These are phyloP conservation scores for Crypturellus undulatus DNA, from an alignment of 2,113 vertebrate genomes.

Conservation along the genomic window DNA sequence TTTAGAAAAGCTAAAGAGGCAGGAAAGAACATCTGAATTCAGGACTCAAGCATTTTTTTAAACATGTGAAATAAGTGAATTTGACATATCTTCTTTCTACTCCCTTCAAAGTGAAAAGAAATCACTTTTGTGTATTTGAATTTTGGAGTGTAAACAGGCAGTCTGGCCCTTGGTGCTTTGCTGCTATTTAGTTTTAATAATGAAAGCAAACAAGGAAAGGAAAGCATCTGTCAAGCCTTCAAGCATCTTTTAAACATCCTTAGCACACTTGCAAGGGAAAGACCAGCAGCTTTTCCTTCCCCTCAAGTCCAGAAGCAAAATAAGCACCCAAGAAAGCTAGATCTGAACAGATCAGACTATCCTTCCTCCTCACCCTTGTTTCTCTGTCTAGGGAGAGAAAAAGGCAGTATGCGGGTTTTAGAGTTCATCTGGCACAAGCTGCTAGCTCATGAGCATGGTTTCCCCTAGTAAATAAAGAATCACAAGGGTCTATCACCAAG, in stretches of 20 bases:
- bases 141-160: neutral
- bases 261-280: neutral
- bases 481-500: neutral
- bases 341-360: neutral
- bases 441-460: neutral
- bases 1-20: neutral
- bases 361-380: neutral
- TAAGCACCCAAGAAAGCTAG: neutral
- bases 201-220: neutral
- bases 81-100: neutral
- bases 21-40: neutral
- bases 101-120: neutral
- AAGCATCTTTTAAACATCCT: neutral
- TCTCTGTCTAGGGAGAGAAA: neutral
- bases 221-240: neutral
- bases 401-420: neutral
- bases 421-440: neutral
- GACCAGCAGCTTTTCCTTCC: neutral
- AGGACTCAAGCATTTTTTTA: neutral
- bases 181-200: slow-evolving; percentile 50
- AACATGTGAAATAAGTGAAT: neutral
- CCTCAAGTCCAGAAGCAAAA: neutral
- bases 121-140: neutral
- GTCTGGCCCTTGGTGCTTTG: neutral
- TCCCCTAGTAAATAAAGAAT: neutral